Evolutionary conservation across 2,888 invertebrate species (phyloP).

Genomic region (Tuta absoluta): DNA sequence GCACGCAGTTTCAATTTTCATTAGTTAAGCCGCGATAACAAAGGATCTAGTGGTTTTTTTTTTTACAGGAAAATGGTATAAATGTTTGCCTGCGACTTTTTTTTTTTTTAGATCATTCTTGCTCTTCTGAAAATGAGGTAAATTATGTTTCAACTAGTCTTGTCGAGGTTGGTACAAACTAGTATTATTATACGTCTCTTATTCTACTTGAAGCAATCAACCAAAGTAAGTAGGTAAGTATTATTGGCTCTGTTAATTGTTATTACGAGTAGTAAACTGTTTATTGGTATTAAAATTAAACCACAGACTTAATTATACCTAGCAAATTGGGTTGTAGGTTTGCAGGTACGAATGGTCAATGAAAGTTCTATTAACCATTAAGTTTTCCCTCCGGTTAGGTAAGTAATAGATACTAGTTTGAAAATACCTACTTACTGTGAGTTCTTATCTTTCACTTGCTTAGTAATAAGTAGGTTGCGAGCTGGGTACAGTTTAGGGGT

Average conservation of each 20-base stretch:
- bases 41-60: no score
- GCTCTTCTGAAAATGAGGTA: no score
- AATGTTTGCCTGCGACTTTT: no score
- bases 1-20: no score
- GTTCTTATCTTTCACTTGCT: no score
- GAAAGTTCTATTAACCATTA: neutral
- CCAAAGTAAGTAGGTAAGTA: neutral
- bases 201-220: neutral
- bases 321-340: neutral
- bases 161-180: neutral
- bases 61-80: no score
- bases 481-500: no score
- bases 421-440: neutral
- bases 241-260: neutral
- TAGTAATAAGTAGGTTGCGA: no score
- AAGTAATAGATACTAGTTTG: neutral
- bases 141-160: no score
- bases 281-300: neutral
- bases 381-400: neutral
- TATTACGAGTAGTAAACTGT: neutral
- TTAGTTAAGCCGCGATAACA: no score
- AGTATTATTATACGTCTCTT: neutral
- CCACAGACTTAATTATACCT: neutral
- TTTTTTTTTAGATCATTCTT: no score
- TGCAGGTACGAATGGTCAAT: neutral